Evolutionary conservation across 2,113 vertebrate genomes (phyloP), one percentile per base, ranked within the genome.

Genomic region (Atrichornis clamosus): DNA sequence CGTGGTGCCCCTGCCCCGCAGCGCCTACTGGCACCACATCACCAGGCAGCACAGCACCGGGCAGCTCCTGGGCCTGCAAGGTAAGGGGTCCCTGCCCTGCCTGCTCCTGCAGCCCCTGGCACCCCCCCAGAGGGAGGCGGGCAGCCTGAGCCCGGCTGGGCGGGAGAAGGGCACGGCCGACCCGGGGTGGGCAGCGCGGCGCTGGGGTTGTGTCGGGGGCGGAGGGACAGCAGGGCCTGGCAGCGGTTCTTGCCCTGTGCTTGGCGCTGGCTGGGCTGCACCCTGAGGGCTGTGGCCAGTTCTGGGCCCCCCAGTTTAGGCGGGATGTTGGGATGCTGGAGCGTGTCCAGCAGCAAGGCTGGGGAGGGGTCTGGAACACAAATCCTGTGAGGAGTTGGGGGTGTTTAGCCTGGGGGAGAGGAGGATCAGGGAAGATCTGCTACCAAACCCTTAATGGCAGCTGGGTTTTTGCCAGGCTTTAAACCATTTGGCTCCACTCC

Each of bases 21-120:
- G 98, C 18, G 98, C 98, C 89, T 98, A 98, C 91, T 98, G 98
- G 98, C 98, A 98, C 64, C 98, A 98, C 93, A 98, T 98, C 88
- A 98, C 98, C 0, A 87, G 98, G 23, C 98, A 98, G 92, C 98
- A 97, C 93, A 98, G 98, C 96, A 91, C 98, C 0, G 98, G 98
- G 6, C 98, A 98, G 87, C 98, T 98, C 18, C 98, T 98, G 10
- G 94, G 93, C 17, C 97, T 98, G 70, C 96, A 97, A 98, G 98
- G 98, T 98, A 70, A 94, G 64, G 63, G 23, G 12, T 41, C 50
- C 10, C 50, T 33, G 37, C 69, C 35, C 49, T 69, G 56, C 13
- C 20, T 7, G 11, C 13, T 22, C 47, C 47, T 49, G 46, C 21
- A 7, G 23, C 23, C 49, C 19, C 55, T 39, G 59, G 24, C 59